Evolutionary conservation across 2,797 vertebrate species (phyloP).

Genomic region (Carcharodon carcharias): DNA sequence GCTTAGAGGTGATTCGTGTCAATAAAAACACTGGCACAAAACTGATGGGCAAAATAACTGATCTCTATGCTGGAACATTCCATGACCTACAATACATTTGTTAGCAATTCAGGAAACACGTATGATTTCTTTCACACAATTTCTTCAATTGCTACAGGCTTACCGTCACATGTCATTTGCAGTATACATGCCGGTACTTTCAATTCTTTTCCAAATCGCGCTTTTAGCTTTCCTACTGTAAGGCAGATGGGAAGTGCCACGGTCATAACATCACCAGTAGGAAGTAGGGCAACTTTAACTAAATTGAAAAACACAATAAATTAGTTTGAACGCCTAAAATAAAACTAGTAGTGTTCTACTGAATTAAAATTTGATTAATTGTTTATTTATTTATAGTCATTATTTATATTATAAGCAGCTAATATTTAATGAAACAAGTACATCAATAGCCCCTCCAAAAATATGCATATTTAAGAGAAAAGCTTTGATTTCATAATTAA

Average conservation of each 20-base stretch:
- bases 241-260: slow-evolving; percentile 63
- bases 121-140: neutral
- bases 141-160: slow-evolving; percentile 36
- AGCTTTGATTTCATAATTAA: neutral
- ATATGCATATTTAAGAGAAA: neutral
- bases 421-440: too few relatives aligned
- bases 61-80: neutral
- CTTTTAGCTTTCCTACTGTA: slow-evolving; percentile 61
- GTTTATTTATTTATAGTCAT: neutral
- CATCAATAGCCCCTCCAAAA: neutral
- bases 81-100: neutral
- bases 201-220: slow-evolving; percentile 62
- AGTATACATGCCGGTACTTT: slow-evolving; percentile 60
- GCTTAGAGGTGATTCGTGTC: neutral
- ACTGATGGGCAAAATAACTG: neutral
- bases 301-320: slow-evolving; percentile 37
- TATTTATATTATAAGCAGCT: neutral
- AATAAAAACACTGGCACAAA: neutral
- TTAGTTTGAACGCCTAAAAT: neutral
- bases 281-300: slow-evolving; percentile 74
- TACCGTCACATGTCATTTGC: slow-evolving; percentile 61
- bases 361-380: too few relatives aligned
- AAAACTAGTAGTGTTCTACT: neutral
- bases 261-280: slow-evolving; percentile 68
- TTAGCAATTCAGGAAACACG: neutral